These are phyloP conservation scores for Drosophila tanythrix DNA, from an alignment of 2,888 invertebrate genomes.

Conservation along the genomic window DNA sequence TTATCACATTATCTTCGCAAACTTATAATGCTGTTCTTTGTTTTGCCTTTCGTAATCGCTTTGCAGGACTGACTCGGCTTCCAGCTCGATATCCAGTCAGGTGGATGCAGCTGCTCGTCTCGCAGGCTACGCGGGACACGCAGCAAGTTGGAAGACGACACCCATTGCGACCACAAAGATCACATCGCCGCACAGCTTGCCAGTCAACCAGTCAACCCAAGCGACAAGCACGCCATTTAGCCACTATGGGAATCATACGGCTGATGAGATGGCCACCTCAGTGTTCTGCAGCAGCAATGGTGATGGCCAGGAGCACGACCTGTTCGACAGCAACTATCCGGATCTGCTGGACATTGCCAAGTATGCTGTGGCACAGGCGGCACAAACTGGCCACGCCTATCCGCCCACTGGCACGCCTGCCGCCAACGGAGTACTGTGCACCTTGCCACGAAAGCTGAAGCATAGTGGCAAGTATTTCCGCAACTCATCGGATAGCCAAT, in stretches of 20 bases:
- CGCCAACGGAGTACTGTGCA: constrained; percentile 86
- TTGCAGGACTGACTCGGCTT: constrained; percentile 86
- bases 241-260: constrained; percentile 62
- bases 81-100: constrained; percentile 87
- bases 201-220: constrained; percentile 24
- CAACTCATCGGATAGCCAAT: constrained; percentile 89
- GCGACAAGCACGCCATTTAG: constrained; percentile 30
- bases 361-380: constrained; percentile 82
- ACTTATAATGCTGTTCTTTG: background rate
- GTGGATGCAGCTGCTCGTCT: constrained; percentile 84
- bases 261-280: constrained; percentile 82
- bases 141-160: constrained; percentile 77
- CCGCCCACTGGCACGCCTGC: constrained; percentile 6
- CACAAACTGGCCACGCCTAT: constrained; percentile 41
- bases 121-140: constrained; percentile 65
- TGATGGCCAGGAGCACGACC: constrained; percentile 84
- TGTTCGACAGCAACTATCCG: constrained; percentile 84
- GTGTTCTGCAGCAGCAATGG: constrained; percentile 83
- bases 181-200: constrained; percentile 78
- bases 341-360: constrained; percentile 84
- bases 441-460: constrained; percentile 87
- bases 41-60: background rate
- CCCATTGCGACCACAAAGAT: constrained; percentile 82
- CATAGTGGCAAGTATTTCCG: constrained; percentile 83
- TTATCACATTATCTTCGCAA: background rate